Evolutionary conservation across 92 coral and sea anemone genomes (phyloP).

Genomic region (Muricea muricata): DNA sequence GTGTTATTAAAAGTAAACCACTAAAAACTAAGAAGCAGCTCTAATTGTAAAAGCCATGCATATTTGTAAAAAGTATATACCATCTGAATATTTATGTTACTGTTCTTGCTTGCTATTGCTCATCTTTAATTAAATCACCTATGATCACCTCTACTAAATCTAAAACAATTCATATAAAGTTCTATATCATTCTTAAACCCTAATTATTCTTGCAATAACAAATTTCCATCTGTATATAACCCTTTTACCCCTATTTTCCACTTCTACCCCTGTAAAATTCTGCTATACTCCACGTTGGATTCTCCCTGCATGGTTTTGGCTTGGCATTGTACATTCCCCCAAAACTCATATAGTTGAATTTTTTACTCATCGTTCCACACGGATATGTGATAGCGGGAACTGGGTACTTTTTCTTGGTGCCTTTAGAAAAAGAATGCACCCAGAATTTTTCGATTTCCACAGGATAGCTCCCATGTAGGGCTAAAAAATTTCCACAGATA

Average conservation of each 20-base stretch:
- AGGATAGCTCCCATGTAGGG: slow-evolving; percentile 89
- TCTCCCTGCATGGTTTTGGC: slow-evolving; percentile 7
- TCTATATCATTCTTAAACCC: no score
- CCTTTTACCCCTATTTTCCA: not conserved
- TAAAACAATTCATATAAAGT: no score
- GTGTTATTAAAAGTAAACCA: not conserved
- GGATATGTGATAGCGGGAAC: slow-evolving; percentile 29
- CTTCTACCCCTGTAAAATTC: slow-evolving; percentile 24
- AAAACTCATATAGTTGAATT: not conserved
- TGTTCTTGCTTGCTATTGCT: no score
- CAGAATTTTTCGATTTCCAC: slow-evolving; percentile 82
- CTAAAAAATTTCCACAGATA: slow-evolving; percentile 74
- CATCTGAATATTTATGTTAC: no score
- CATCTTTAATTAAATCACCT: no score
- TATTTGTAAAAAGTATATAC: no score
- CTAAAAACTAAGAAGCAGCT: no score
- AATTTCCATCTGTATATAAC: not conserved
- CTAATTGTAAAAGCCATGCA: no score
- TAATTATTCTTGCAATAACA: not conserved
- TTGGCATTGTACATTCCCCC: slow-evolving; percentile 19
- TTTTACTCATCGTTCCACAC: slow-evolving; percentile 11
- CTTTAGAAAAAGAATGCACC: slow-evolving; percentile 7
- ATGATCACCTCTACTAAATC: no score
- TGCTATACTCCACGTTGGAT: slow-evolving; percentile 11
- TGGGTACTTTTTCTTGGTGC: not conserved